A percentile compares a stretch with the other conserved stretches of the same genome.
Evolutionary conservation across 2,797 vertebrate genomes (phyloP).

Genomic region (Antrozous pallidus): DNA sequence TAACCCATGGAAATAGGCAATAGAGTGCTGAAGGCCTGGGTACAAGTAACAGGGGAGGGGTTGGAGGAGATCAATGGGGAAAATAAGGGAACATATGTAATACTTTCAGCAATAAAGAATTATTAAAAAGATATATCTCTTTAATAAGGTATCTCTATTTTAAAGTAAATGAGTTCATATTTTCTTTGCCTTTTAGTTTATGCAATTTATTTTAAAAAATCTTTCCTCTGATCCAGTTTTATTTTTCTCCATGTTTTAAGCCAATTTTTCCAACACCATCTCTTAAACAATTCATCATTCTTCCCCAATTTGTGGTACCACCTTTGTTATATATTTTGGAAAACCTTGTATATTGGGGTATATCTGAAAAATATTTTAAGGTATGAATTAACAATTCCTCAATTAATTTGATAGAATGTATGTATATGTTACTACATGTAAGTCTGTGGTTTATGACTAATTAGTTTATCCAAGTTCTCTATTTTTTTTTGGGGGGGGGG

Average conservation of each 20-base stretch:
- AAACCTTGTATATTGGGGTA: not conserved
- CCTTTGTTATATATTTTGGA: not conserved
- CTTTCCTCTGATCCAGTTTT: not conserved
- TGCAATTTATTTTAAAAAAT: not conserved
- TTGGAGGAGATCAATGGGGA: no score
- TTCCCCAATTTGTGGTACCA: not conserved
- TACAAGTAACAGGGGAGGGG: no score
- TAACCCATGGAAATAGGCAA: no score
- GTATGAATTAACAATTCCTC: not conserved
- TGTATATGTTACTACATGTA: not conserved
- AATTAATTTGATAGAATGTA: not conserved
- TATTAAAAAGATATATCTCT: not conserved
- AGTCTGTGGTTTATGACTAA: not conserved
- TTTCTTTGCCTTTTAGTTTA: not conserved
- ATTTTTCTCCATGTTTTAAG: not conserved
- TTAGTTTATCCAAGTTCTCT: not conserved
- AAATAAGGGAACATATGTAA: no score
- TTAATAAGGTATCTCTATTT: slow-evolving; percentile 13
- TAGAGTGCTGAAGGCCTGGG: no score
- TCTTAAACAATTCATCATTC: not conserved
- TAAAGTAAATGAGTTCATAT: not conserved
- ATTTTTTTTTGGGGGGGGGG: not conserved
- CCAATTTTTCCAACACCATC: not conserved
- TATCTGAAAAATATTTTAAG: not conserved
- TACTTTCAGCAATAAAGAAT: no score